Percentiles rank a stretch among this genome's conserved stretches.
Evolutionary conservation across 2,113 vertebrate genomes (phyloP).

Genomic region (Periophthalmus modestus): DNA sequence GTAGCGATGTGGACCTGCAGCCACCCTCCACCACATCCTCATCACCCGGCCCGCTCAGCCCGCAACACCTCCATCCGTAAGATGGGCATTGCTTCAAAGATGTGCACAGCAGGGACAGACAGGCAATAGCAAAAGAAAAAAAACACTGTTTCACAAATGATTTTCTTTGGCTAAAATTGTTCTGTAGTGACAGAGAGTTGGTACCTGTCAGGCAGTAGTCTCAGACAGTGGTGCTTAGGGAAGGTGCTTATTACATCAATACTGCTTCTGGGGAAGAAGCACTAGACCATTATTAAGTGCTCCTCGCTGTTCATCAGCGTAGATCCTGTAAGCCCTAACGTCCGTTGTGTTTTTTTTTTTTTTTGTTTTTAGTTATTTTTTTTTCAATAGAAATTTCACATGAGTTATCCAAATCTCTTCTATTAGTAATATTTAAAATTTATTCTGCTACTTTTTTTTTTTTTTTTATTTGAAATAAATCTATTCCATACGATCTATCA

Average conservation of each 20-base stretch:
- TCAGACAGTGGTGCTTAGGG: conserved; percentile 26
- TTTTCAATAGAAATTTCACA: neutral
- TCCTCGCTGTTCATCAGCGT: conserved; percentile 8
- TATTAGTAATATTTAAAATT: too few species aligned
- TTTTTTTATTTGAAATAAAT: too few species aligned
- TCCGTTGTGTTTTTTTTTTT: neutral
- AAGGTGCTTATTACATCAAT: conserved; percentile 21
- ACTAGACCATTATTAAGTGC: conserved; percentile 14
- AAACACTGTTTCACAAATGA: neutral
- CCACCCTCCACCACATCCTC: conserved; percentile 66
- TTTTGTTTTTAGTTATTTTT: too few species aligned
- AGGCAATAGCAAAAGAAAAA: conserved; percentile 3
- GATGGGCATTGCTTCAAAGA: conserved; percentile 55
- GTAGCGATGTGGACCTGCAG: conserved; percentile 92
- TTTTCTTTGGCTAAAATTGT: conserved; percentile 21
- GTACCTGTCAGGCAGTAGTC: conserved; percentile 23
- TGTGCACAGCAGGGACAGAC: conserved; percentile 58
- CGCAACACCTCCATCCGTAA: conserved; percentile 73
- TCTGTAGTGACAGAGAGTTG: conserved; percentile 18
- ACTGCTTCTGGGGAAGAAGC: conserved; percentile 15
- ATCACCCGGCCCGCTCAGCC: conserved; percentile 66
- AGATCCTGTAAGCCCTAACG: conserved; percentile 10
- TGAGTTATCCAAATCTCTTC: too few species aligned
- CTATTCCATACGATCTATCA: neutral
- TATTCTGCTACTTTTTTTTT: too few species aligned